Base-by-base conservation (phyloP, 2,888 invertebrate species). In the Gymnocheta viridis region DNA sequence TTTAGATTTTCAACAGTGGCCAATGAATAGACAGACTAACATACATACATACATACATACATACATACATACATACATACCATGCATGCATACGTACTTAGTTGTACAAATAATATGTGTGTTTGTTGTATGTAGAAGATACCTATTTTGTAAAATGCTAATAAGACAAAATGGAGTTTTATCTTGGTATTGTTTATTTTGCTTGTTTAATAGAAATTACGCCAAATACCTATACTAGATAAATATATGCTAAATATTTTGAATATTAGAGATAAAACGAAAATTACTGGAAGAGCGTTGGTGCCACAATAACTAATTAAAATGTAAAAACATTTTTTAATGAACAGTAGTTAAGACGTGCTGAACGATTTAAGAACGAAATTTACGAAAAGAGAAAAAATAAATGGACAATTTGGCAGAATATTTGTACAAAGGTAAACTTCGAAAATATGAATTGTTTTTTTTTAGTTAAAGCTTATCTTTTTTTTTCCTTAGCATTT, bases 271-370 rank as follows among this genome's bases (percentile, higher is more conserved):
- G 67, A 67, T 69, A 67, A 77, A 67, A 35, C 49, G 47, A 19
- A 77, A 49, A 58, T 58, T 60, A 5, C 10, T 49, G 17, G 47
- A n/a, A 35, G 7, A 24, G 27, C 4, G 17, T n/a, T n/a, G n/a
- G 14, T 38, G 19, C 5, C 24, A 44, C 35, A 64, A 62, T 22
- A 19, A 19, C 32, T 22, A 54, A 44, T 76, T 62, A 14, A 51
- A 41, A 54, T 32, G 7, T 9, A 35, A 32, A 77, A 58, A 35
- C n/a, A 38, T 44, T 58, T 22, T 7, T 19, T 29, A 49, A 29
- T 14, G 19, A 58, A 4, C 49, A 77, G 77, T 77, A 49, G 49
- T 49, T 69, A 35, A 69, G 7, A 77, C 27, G 38, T n/a, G 35
- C 41, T 49, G 27, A 35, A 29, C 14, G 35, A 19, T 38, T 67